Conservation (phyloP, 53 echinoderm and acorn worm genomes). For the Paelopatides confundens region DNA sequence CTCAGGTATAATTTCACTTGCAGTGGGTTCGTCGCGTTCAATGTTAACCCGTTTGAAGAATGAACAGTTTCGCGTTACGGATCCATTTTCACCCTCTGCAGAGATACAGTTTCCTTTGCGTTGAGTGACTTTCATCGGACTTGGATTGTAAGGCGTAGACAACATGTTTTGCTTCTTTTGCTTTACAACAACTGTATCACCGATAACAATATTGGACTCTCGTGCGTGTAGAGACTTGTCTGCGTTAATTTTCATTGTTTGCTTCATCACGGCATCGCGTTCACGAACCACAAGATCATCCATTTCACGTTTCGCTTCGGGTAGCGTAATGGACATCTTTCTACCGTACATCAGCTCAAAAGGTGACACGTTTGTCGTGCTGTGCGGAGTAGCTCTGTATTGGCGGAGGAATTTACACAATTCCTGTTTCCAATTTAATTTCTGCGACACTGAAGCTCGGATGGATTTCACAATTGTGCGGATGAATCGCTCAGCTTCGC, state of each 20-base stretch:
- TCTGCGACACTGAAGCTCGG: slow-evolving; percentile 41
- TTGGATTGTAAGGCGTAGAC: slow-evolving; percentile 47
- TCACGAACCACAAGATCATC: not conserved
- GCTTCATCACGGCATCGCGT: too few species aligned
- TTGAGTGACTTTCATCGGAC: slow-evolving; percentile 1
- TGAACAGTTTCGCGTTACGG: too few species aligned
- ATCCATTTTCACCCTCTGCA: too few species aligned
- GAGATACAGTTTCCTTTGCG: slow-evolving; percentile 51
- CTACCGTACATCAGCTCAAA: too few species aligned
- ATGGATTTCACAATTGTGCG: slow-evolving; percentile 47
- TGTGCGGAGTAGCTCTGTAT: too few species aligned
- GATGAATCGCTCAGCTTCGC: slow-evolving; percentile 69
- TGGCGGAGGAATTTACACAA: slow-evolving; percentile 66
- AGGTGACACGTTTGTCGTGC: slow-evolving; percentile 63
- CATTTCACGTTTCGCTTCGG: not conserved
- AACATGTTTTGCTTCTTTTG: slow-evolving; percentile 47
- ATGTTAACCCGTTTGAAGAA: too few species aligned
- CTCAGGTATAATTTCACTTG: too few species aligned
- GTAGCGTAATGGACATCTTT: not conserved
- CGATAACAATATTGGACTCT: slow-evolving; percentile 51
- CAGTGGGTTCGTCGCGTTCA: too few species aligned
- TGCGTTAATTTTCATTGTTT: slow-evolving; percentile 7
- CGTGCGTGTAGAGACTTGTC: slow-evolving; percentile 1
- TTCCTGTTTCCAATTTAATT: slow-evolving; percentile 64
- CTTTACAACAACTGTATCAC: slow-evolving; percentile 68